Evolutionary conservation across 2,888 invertebrate genomes (phyloP).

Genomic region (Thalpophila matura): DNA sequence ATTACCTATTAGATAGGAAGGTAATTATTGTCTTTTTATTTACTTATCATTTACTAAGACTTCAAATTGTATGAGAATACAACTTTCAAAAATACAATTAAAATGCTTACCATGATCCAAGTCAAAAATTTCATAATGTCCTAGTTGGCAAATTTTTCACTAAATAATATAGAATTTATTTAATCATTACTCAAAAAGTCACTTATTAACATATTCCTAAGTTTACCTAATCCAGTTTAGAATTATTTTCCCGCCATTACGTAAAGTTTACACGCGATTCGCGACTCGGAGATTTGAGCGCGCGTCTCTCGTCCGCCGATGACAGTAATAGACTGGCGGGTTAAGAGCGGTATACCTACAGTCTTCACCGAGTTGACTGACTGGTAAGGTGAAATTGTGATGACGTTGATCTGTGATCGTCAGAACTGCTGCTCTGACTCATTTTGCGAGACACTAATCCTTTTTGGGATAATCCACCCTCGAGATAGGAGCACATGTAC

Average conservation of each 20-base stretch:
- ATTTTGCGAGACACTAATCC: slow-evolving; percentile 27
- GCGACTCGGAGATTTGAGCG: slow-evolving; percentile 59
- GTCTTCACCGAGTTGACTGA: slow-evolving; percentile 61
- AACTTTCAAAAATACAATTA: neutral
- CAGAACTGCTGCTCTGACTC: slow-evolving; percentile 55
- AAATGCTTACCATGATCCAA: slow-evolving; percentile 73
- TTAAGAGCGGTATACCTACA: slow-evolving; percentile 41
- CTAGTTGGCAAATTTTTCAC: slow-evolving; percentile 63
- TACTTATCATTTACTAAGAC: no score
- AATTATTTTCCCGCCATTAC: slow-evolving; percentile 81
- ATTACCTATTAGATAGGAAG: no score
- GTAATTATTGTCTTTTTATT: no score
- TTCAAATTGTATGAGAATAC: no score
- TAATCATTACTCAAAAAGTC: slow-evolving; percentile 51
- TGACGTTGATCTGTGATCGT: slow-evolving; percentile 64
- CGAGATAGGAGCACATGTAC: neutral
- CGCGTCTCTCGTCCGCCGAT: slow-evolving; percentile 71
- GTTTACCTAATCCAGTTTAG: slow-evolving; percentile 14
- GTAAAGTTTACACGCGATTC: slow-evolving; percentile 82
- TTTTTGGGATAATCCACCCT: slow-evolving; percentile 11
- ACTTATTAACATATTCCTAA: slow-evolving; percentile 31
- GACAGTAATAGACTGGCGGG: slow-evolving; percentile 75
- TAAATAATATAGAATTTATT: slow-evolving; percentile 41
- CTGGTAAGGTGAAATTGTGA: slow-evolving; percentile 64
- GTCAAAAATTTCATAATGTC: slow-evolving; percentile 74